phyloP scores from a whole-genome alignment of 2,888 invertebrate species.

The Hymenopus coronatus region DNA sequence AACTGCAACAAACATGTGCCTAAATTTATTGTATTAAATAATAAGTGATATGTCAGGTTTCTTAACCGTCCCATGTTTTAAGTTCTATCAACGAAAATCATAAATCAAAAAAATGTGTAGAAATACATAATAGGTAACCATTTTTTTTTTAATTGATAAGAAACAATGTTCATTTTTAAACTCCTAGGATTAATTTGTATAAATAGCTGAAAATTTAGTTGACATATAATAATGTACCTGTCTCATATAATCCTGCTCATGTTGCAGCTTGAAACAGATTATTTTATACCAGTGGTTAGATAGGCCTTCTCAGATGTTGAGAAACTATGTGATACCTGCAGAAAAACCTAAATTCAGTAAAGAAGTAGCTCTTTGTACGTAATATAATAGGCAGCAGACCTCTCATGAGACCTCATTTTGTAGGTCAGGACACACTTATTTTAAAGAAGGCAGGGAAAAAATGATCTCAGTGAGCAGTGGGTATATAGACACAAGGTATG shows the following conservation, averaged over 20 bases:
- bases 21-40: background rate
- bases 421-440: background rate
- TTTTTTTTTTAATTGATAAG: background rate
- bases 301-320: background rate
- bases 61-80: conserved; percentile 3
- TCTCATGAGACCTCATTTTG: background rate
- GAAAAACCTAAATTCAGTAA: background rate
- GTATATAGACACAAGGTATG: too few relatives aligned
- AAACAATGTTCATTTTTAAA: background rate
- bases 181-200: background rate
- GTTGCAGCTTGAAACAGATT: background rate
- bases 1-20: conserved; percentile 2
- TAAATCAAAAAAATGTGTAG: background rate
- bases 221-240: background rate
- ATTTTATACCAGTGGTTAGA: background rate
- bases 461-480: too few relatives aligned
- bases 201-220: background rate
- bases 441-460: too few relatives aligned
- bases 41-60: background rate
- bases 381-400: background rate
- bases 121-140: background rate
- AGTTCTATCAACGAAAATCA: background rate
- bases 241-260: background rate
- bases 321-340: background rate
- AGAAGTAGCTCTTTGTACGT: background rate